A percentile compares a stretch with the other conserved stretches of the same genome.
phyloP scores from a whole-genome alignment of 2,888 invertebrate genomes.

The Andrena flavipes region DNA sequence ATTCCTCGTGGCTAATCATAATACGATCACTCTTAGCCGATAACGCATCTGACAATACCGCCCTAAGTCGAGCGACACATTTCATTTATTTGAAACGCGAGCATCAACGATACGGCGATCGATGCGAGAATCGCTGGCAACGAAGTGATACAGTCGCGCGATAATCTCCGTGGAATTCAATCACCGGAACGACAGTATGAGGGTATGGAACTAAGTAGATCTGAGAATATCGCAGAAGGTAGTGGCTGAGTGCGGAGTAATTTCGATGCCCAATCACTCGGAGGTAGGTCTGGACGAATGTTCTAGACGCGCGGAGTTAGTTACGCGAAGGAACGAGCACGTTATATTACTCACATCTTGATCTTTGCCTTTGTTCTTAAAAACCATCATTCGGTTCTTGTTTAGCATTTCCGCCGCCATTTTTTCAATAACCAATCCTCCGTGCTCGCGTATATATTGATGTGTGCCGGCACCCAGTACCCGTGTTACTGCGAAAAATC shows the following conservation, averaged over 20 bases:
- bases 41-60: constrained; percentile 40
- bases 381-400: constrained; percentile 96
- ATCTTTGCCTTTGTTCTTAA: constrained; percentile 99
- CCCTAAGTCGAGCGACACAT: neutral
- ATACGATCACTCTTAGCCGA: neutral
- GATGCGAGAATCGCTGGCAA: neutral
- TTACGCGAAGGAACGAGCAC: constrained; percentile 16
- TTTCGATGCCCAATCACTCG: constrained; percentile 8
- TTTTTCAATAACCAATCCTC: constrained; percentile 85
- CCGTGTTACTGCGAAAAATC: constrained; percentile 59
- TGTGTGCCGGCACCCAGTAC: constrained; percentile 78
- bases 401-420: constrained; percentile 91
- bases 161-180: constrained; percentile 8
- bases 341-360: constrained; percentile 93
- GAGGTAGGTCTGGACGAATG: neutral
- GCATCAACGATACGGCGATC: constrained; percentile 10
- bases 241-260: constrained; percentile 10
- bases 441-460: constrained; percentile 72
- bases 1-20: constrained; percentile 23
- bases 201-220: constrained; percentile 24
- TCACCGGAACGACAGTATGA: constrained; percentile 5
- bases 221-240: constrained; percentile 18
- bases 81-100: constrained; percentile 32
- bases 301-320: constrained; percentile 12
- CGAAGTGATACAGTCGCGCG: neutral